Evolutionary conservation across 1,140 invertebrate species (phyloP).

Genomic region (Meloidogyne floridensis): DNA sequence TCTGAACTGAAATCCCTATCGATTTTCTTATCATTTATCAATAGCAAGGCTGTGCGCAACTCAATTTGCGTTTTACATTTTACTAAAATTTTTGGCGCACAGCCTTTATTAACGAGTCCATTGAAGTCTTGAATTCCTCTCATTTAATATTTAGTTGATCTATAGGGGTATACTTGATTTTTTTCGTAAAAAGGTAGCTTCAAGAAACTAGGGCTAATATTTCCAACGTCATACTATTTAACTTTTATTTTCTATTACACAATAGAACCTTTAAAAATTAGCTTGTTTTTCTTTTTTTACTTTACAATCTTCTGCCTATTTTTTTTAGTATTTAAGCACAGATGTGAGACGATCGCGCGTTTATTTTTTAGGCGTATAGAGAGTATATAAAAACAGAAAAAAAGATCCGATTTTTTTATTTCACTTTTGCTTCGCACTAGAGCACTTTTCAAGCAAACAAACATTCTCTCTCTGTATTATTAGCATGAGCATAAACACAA

Average conservation of each 20-base stretch:
- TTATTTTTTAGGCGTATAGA: neutral
- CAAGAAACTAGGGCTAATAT: neutral
- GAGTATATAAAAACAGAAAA: neutral
- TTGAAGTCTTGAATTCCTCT: too few relatives aligned
- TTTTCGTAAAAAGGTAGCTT: too few relatives aligned
- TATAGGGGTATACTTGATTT: too few relatives aligned
- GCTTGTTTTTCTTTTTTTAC: neutral
- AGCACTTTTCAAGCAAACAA: neutral
- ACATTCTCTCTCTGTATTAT: neutral
- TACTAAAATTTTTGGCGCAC: too few relatives aligned
- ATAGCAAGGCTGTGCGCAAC: too few relatives aligned
- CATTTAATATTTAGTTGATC: too few relatives aligned
- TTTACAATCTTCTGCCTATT: neutral
- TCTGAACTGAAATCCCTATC: neutral
- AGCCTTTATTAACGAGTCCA: too few relatives aligned
- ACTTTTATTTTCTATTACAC: neutral
- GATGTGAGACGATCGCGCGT: neutral
- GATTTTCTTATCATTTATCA: neutral
- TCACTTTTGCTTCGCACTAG: neutral
- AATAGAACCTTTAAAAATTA: constrained; percentile 1
- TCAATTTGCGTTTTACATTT: too few relatives aligned
- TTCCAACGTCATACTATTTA: neutral
- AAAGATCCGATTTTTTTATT: constrained; percentile 1
- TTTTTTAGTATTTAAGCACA: constrained; percentile 5
- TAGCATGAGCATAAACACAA: neutral